A percentile compares a stretch with the other conserved stretches of the same genome.
Evolutionary conservation across 1,140 invertebrate species (phyloP).

Genomic region (Caenorhabditis elegans): DNA sequence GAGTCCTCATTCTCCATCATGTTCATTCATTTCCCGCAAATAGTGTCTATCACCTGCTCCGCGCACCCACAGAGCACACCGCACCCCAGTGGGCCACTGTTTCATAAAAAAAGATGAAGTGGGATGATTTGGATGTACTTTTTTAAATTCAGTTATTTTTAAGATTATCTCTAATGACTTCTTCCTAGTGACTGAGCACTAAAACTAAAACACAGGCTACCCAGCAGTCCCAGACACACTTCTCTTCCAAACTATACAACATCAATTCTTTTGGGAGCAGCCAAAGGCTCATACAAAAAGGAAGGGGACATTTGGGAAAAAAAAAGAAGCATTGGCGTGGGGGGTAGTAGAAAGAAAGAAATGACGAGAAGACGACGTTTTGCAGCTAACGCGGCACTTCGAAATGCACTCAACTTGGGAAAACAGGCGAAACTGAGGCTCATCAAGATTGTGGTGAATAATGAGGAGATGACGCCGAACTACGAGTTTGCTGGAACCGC

Average conservation of each 20-base stretch:
- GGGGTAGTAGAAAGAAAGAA: background rate
- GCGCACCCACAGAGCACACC: no score
- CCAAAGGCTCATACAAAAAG: background rate
- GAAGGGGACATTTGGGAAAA: background rate
- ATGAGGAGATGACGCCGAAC: slow-evolving; percentile 75
- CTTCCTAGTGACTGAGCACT: no score
- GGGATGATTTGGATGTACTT: background rate
- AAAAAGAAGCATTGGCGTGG: background rate
- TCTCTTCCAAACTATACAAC: background rate
- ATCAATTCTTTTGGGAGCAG: background rate
- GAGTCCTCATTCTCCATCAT: background rate
- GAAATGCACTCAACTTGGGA: slow-evolving; percentile 63
- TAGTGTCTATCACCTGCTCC: background rate
- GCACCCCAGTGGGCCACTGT: background rate
- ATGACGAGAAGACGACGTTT: slow-evolving; percentile 32
- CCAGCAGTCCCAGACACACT: background rate
- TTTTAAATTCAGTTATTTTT: background rate
- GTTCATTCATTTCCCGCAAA: background rate
- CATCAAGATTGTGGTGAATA: slow-evolving; percentile 64
- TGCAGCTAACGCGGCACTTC: slow-evolving; percentile 61
- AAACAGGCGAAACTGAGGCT: slow-evolving; percentile 64
- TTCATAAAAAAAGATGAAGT: background rate
- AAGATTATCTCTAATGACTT: no score
- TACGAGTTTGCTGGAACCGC: slow-evolving; percentile 74
- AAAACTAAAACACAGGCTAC: no score